Conservation (phyloP, 2,888 invertebrate species). For the Antitype chi region DNA sequence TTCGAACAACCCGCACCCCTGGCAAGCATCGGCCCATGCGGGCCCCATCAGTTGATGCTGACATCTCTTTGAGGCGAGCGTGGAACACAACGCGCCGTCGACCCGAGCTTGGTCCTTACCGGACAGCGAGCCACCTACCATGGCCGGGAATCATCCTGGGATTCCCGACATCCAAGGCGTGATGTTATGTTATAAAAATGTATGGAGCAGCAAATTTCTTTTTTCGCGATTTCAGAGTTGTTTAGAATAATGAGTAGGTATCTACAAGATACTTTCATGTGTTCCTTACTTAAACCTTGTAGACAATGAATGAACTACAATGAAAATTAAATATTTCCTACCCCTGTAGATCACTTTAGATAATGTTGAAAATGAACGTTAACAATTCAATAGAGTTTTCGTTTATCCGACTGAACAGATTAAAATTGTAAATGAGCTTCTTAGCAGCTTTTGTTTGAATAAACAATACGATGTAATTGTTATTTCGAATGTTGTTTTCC, state of each 20-base stretch:
- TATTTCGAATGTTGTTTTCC: slow-evolving; percentile 52
- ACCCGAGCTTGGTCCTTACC: no score
- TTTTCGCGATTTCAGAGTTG: neutral
- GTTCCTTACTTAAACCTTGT: neutral
- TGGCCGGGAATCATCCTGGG: no score
- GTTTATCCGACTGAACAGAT: slow-evolving; percentile 51
- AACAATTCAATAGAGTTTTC: slow-evolving; percentile 61
- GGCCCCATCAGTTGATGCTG: no score
- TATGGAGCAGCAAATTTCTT: neutral
- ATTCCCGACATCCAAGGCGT: no score
- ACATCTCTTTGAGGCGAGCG: no score
- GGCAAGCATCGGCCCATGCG: no score
- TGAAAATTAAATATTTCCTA: slow-evolving; percentile 31
- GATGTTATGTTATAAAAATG: neutral
- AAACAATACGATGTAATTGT: slow-evolving; percentile 52
- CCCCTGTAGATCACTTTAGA: slow-evolving; percentile 42
- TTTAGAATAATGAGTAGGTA: neutral
- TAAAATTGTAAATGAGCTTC: slow-evolving; percentile 64
- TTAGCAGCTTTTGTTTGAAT: slow-evolving; percentile 58
- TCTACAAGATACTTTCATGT: no score
- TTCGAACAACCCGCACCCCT: no score
- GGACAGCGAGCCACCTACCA: no score
- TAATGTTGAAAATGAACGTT: slow-evolving; percentile 54
- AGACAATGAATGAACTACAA: neutral
- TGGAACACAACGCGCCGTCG: no score